Base-by-base conservation (phyloP, 2,888 invertebrate species). In the Invenusta paracnida region DNA sequence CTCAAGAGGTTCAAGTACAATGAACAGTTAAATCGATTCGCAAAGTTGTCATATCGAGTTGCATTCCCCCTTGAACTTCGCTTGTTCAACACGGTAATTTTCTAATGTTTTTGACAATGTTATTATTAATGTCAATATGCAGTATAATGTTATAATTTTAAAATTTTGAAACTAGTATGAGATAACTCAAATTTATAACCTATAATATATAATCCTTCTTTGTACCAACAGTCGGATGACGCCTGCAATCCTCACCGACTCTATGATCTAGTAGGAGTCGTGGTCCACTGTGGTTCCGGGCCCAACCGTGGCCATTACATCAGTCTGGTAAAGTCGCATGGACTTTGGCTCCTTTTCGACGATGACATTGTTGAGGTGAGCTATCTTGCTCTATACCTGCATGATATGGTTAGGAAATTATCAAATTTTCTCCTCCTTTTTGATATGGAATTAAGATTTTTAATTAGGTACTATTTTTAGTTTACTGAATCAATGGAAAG, bases 301-400 rank as follows among this genome's bases (percentile, higher is more conserved):
- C 98, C 98, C 88, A 99, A 99, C 93, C 94, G 99, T 87, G 99
- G 99, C 30, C 99, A 99, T 92, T 99, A 99, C 93, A 99, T 99
- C 92, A 97, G 97, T 92, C 97, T 99, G 92, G 99, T 99, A 86
- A 99, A 99, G 93, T 97, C 97, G 92, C 97, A 98, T 92, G 97
- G 98, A 86, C 96, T 98, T 92, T 99, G 99, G 99, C 93, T 99
- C 88, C 94, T 99, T 1, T 99, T 99, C 93, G 99, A 99, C 92
- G 99, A 99, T 92, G 99, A 99, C 91, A 97, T 98, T 94, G 99
- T 99, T 88, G 99, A 99, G 93, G 97, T 97, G 93, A 94, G 95
- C 94, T 23, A 79, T 25, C 27, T 5, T 2, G n/a, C 5, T 5
- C n/a, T 79, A 25, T 28, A 25, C 27, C n/a, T 66, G 11, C 11